Conservation (phyloP, 2,797 vertebrate species). For the Onychomys arenicola region DNA sequence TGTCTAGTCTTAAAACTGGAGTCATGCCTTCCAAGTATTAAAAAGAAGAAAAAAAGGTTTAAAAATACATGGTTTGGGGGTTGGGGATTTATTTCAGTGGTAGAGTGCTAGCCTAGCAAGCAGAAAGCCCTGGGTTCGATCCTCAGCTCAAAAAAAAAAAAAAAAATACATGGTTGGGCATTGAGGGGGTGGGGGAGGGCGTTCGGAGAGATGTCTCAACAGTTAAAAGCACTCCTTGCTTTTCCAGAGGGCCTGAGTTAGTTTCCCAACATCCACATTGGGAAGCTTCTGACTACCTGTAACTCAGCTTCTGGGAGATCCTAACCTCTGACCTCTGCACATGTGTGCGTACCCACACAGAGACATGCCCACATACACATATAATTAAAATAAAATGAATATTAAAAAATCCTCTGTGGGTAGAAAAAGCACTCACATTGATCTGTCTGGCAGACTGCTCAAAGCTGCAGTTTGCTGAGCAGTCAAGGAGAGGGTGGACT, state of each 20-base stretch:
- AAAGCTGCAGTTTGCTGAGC: background rate
- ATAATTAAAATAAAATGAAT: background rate
- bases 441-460: background rate
- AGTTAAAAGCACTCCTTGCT: background rate
- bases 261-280: background rate
- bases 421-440: background rate
- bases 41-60: background rate
- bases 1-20: slow-evolving; percentile 1
- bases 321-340: background rate
- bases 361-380: background rate
- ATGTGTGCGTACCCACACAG: background rate
- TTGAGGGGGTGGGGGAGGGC: too few relatives aligned
- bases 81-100: too few relatives aligned
- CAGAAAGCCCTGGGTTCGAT: too few relatives aligned
- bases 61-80: background rate
- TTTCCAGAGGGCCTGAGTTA: background rate
- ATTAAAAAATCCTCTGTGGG: background rate
- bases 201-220: background rate
- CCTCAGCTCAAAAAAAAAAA: too few relatives aligned
- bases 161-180: background rate
- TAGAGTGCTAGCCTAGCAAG: too few relatives aligned
- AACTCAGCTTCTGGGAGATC: background rate
- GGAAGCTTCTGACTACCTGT: background rate
- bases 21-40: background rate
- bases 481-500: background rate